phyloP scores from a whole-genome alignment of 2,797 vertebrate species.

The Anisognathus igniventris region DNA sequence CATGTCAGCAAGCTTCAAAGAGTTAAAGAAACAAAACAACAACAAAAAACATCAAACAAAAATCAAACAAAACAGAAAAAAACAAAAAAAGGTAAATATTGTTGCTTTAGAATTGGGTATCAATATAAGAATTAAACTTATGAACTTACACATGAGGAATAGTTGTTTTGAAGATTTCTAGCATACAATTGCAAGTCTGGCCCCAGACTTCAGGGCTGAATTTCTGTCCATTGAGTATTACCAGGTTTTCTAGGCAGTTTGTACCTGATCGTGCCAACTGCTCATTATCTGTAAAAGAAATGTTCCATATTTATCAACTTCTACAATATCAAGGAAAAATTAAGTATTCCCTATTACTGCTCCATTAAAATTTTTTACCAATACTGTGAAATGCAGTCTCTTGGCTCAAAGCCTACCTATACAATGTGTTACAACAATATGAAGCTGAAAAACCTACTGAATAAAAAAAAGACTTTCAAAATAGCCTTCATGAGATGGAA shows the following conservation, averaged over 20 bases:
- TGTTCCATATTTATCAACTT: background rate
- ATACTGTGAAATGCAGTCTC: background rate
- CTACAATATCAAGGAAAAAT: background rate
- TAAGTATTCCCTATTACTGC: background rate
- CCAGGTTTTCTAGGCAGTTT: constrained; percentile 95
- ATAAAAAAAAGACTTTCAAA: background rate
- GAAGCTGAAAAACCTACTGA: background rate
- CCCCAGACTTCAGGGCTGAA: constrained; percentile 92
- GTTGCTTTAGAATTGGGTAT: background rate
- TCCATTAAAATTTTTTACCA: background rate
- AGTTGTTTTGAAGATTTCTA: constrained; percentile 95
- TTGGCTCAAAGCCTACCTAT: background rate
- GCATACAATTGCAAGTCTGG: constrained; percentile 91
- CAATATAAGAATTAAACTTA: background rate
- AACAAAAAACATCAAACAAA: background rate
- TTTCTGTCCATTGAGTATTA: constrained; percentile 94
- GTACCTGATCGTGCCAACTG: constrained; percentile 94
- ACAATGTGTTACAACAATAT: background rate
- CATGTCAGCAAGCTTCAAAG: constrained; percentile 88
- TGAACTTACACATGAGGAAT: constrained; percentile 89
- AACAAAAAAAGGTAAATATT: background rate
- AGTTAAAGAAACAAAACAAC: background rate
- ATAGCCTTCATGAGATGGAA: background rate
- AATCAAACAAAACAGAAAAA: background rate
- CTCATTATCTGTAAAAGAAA: constrained; percentile 86